These are phyloP conservation scores for Lordiphosa mommai DNA, from an alignment of 1,140 invertebrate genomes.

Conservation along the genomic window DNA sequence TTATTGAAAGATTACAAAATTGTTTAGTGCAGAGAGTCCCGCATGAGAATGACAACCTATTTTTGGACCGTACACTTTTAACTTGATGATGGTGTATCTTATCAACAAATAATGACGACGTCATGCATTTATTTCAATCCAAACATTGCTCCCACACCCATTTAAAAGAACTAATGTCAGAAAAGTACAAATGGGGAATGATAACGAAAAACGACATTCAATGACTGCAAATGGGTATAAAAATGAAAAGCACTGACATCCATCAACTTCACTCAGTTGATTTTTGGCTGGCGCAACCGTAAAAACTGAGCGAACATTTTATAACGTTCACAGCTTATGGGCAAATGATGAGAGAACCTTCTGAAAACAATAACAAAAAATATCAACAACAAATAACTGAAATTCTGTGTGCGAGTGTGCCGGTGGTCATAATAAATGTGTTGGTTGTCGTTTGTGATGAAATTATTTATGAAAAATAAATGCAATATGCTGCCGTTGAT, in stretches of 20 bases:
- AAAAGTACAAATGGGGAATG: neutral
- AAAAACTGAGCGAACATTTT: conserved; percentile 28
- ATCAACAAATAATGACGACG: conserved; percentile 19
- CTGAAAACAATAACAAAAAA: conserved; percentile 15
- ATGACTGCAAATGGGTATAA: conserved; percentile 1
- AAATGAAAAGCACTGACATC: neutral
- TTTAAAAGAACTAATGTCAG: neutral
- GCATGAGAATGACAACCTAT: neutral
- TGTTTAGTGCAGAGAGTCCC: neutral
- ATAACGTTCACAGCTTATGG: conserved; percentile 33
- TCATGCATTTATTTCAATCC: conserved; percentile 26
- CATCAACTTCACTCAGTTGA: conserved; percentile 7
- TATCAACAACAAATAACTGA: conserved; percentile 14
- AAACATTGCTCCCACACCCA: neutral
- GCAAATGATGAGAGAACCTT: conserved; percentile 28
- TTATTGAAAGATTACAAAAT: neutral
- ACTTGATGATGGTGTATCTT: conserved; percentile 4
- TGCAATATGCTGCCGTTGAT: conserved; percentile 25
- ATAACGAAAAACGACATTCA: conserved; percentile 3
- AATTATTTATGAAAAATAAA: conserved; percentile 75
- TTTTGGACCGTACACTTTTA: too few relatives aligned
- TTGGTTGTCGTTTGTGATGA: conserved; percentile 45
- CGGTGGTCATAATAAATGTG: conserved; percentile 22
- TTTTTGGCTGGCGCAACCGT: conserved; percentile 8
- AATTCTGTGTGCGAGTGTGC: conserved; percentile 20